Percentiles rank a stretch among this genome's conserved stretches.
These are phyloP conservation scores for Strigamia crassipes DNA, from an alignment of 2,888 invertebrate species.

Conservation along the genomic window DNA sequence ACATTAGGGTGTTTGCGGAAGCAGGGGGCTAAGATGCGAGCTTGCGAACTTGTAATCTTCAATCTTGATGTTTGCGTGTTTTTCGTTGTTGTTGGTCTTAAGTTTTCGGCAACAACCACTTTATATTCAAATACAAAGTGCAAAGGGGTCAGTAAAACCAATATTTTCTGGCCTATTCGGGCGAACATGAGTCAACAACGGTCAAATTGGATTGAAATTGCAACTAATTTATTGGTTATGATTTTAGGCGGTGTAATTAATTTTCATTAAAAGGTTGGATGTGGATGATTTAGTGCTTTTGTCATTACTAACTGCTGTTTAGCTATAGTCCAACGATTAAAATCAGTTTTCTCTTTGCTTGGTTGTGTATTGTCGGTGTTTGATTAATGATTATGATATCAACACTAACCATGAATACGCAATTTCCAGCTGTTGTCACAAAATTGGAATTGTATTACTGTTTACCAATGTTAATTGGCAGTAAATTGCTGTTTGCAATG, in stretches of 20 bases:
- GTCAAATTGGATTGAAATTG: not conserved
- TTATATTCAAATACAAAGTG: too few species aligned
- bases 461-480: not conserved
- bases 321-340: not conserved
- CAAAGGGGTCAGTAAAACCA: too few species aligned
- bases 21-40: too few species aligned
- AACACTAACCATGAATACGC: not conserved
- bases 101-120: too few species aligned
- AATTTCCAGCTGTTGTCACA: not conserved
- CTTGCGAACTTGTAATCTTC: too few species aligned
- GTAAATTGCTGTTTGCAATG: not conserved
- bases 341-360: not conserved
- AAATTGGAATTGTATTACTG: not conserved
- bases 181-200: not conserved
- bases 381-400: not conserved
- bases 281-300: slow-evolving; percentile 9
- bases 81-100: too few species aligned
- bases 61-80: too few species aligned
- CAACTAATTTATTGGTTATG: not conserved
- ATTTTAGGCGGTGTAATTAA: not conserved
- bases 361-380: not conserved
- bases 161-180: too few species aligned
- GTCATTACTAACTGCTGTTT: not conserved
- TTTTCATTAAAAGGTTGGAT: slow-evolving; percentile 16
- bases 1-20: too few species aligned